Base-by-base conservation (phyloP, 2,113 vertebrate species). In the Gobiocypris rarus region DNA sequence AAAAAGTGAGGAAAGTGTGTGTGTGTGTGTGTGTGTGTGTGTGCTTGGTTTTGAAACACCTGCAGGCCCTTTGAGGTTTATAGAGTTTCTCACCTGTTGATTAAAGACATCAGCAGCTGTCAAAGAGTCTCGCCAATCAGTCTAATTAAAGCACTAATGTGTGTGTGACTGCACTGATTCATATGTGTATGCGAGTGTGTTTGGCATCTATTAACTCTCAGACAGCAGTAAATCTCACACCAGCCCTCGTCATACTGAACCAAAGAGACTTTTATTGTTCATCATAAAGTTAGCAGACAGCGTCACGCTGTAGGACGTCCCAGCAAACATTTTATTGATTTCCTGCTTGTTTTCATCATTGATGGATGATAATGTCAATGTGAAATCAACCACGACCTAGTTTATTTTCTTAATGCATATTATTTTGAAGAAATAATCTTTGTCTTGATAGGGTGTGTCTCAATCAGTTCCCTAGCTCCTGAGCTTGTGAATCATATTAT, bases 11-110 rank as follows among this genome's bases (percentile, higher is more conserved):
- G 13, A 41, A 28, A 63, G 65, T 69, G 54, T 75, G 73, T 84
- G 79, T 85, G 83, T 74, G 65, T 58, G 70, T n/a, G n/a, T n/a
- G 65, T 69, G 54, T 75, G 73, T 84, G 79, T 85, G 83, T 74
- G 65, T 58, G 70, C 75, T 69, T 50, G 34, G 58, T 75, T 80
- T 79, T 77, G 79, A 80, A 80, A 50, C 78, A 80, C 59, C 78
- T 80, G 77, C 41, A 31, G 77, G 38, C 31, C 43, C 34, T 80
- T 80, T 80, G 59, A 80, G 59, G 59, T 80, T 80, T 67, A 67
- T 80, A 31, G 77, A 65, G 59, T 80, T 67, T 65, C 59, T 80
- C 75, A 63, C 41, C 77, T 67, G 38, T 63, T 67, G 43, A 67
- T 67, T 50, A 34, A 67, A 80, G 43, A 26, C 61, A 65, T n/a